Evolutionary conservation across 2,797 vertebrate genomes (phyloP).

Genomic region (Clarias laeviceps): DNA sequence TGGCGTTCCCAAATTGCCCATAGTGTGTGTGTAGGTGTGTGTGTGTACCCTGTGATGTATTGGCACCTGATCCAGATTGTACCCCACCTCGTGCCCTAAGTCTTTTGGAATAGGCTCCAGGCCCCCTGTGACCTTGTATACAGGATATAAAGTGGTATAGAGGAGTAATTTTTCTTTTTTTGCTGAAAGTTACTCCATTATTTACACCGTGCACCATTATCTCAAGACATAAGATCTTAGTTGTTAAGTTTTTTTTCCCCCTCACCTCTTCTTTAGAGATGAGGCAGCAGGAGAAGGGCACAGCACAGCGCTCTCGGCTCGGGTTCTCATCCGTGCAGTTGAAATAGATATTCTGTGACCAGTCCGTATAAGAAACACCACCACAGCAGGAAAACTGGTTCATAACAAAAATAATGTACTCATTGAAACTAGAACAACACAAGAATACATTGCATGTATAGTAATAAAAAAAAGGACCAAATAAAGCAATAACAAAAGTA

Average conservation of each 20-base stretch:
- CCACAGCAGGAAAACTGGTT: conserved; percentile 91
- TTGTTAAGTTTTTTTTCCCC: not conserved
- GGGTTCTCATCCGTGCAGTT: conserved; percentile 83
- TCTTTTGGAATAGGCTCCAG: too few species aligned
- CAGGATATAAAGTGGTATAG: too few species aligned
- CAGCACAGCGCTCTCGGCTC: conserved; percentile 87
- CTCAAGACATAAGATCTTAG: not conserved
- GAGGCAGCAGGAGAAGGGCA: conserved; percentile 93
- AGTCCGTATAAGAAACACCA: conserved; percentile 84
- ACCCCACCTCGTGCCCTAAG: too few species aligned
- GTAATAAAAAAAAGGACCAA: not conserved
- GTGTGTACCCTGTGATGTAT: too few species aligned
- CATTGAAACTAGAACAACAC: not conserved
- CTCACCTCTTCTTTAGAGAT: conserved; percentile 72
- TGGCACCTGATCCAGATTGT: too few species aligned
- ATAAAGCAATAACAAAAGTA: not conserved
- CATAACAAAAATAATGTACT: not conserved
- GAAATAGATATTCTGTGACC: conserved; percentile 94
- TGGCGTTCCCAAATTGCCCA: too few species aligned
- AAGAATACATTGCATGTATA: not conserved
- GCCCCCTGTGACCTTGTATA: too few species aligned
- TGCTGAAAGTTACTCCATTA: not conserved
- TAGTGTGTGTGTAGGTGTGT: too few species aligned
- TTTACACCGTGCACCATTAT: not conserved
- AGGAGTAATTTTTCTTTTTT: not conserved